A percentile compares a stretch with the other conserved stretches of the same genome.
These are phyloP conservation scores for Ictalurus furcatus DNA, from an alignment of 2,113 vertebrate species.

Conservation along the genomic window DNA sequence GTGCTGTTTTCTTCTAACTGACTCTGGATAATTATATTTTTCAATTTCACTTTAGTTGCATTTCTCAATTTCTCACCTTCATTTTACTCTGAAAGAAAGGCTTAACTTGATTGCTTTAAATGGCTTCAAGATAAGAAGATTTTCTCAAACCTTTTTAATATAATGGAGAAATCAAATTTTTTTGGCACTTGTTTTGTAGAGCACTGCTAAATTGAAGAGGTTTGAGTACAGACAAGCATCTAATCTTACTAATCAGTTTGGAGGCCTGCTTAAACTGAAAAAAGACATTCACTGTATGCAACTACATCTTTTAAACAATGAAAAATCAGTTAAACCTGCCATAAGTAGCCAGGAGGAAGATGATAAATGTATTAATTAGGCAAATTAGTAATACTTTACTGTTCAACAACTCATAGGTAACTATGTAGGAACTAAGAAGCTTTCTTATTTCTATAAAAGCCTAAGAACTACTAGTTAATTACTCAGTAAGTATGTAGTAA, in stretches of 20 bases:
- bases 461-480: neutral
- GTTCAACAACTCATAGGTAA: neutral
- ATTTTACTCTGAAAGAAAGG: neutral
- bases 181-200: constrained; percentile 8
- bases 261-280: neutral
- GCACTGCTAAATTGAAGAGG: neutral
- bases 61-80: constrained; percentile 16
- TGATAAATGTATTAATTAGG: neutral
- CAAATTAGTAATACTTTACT: neutral
- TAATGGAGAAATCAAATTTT: neutral
- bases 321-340: neutral
- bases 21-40: constrained; percentile 18
- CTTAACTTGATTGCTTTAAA: constrained; percentile 31
- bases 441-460: neutral
- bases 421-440: neutral
- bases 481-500: neutral
- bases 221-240: neutral
- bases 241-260: neutral
- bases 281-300: neutral
- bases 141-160: neutral
- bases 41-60: constrained; percentile 38
- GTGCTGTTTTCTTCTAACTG: neutral
- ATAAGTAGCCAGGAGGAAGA: neutral
- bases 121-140: constrained; percentile 5
- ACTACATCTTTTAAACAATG: neutral